Base-by-base conservation (phyloP, 1,140 invertebrate genomes). In the Globodera ellingtonae region DNA sequence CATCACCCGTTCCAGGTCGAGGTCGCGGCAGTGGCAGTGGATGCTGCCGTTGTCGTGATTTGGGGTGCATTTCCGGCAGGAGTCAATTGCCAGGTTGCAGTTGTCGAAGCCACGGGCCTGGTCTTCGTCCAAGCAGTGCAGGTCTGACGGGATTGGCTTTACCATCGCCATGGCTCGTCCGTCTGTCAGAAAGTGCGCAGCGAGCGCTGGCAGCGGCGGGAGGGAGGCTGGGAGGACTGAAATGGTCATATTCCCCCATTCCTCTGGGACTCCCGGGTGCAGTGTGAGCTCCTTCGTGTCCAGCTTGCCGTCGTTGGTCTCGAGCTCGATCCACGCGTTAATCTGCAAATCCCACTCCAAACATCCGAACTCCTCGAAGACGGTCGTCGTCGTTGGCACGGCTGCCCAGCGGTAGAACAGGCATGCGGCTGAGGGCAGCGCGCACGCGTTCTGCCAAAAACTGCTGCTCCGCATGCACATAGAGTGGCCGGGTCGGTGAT, bases 231-330 rank as follows among this genome's bases (percentile, higher is more conserved):
- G 44, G 44, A 72, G 5, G 21, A 50, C 44, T 3, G 70, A 47
- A 15, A 72, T 72, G 13, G 70, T 72, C 15, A 72, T 72, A 3
- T 72, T 72, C 3, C 70, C 70, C 70, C 70, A 72, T n/a, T 46
- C 15, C 5, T 15, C 15, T 10, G 70, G 46, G 21, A 72, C 50
- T 46, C 70, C 70, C 15, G 70, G 70, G 6, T 69, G 67, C 0
- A 69, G 8, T 69, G 46, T 35, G 35, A 35, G 35, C 35, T 35
- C 35, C 35, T 35, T 35, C 35, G 35, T 35, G 35, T 35, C 35
- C 35, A 35, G 35, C 35, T 35, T 35, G 35, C 35, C 35, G 35
- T 35, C 35, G 35, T 35, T 35, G 35, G 35, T 35, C 35, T 35
- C 35, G 35, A 35, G 35, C 5, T 18, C 50, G 3, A 72, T 15